Evolutionary conservation across 23 tunicate species (phyloP).

Genomic region (Halocynthia aurantium): DNA sequence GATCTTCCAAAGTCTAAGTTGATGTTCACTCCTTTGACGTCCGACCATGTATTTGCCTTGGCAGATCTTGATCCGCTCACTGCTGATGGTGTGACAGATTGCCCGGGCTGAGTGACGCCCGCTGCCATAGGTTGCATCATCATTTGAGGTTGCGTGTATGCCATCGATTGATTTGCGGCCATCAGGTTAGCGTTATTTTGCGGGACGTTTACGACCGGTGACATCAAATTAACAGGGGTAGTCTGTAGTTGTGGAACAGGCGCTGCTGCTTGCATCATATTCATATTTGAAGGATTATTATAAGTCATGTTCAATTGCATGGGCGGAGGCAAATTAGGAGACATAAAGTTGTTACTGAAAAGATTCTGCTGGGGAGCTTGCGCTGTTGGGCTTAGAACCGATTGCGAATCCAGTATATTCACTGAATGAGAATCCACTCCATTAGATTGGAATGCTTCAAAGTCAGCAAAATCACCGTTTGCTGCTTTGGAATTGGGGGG

Average conservation of each 20-base stretch:
- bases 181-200: not conserved
- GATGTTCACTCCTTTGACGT: slow-evolving; percentile 80
- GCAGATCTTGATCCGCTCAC: not conserved
- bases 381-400: not conserved
- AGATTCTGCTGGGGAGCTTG: slow-evolving; percentile 1
- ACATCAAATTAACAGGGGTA: not conserved
- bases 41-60: slow-evolving; percentile 64
- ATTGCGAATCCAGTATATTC: not conserved
- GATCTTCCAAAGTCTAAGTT: slow-evolving; percentile 67
- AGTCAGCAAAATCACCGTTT: slow-evolving; percentile 19
- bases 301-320: too few relatives aligned
- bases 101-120: not conserved
- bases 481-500: not conserved
- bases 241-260: too few relatives aligned
- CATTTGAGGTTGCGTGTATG: not conserved
- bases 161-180: not conserved
- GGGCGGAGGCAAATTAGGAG: not conserved
- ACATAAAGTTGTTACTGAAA: not conserved
- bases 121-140: not conserved
- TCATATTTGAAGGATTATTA: too few relatives aligned
- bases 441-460: not conserved
- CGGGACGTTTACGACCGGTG: not conserved
- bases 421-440: too few relatives aligned
- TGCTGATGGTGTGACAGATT: slow-evolving; percentile 1
- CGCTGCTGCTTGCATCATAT: too few relatives aligned